Evolutionary conservation across 2,888 invertebrate genomes (phyloP).

Genomic region (Lumbricus terrestris): DNA sequence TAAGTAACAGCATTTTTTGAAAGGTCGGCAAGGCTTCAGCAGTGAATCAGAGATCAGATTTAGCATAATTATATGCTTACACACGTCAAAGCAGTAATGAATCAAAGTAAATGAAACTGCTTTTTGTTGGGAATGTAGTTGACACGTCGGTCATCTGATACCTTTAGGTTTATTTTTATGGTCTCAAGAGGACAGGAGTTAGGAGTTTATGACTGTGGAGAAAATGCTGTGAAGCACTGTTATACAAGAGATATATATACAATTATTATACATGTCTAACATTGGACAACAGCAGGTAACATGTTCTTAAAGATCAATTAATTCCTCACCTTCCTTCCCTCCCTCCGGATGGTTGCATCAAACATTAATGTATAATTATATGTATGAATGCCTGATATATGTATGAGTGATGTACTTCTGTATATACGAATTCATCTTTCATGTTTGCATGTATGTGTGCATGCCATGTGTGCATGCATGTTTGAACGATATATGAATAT

Average conservation of each 20-base stretch:
- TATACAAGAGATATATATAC: neutral
- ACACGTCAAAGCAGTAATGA: too few species aligned
- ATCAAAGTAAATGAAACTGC: neutral
- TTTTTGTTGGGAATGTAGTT: neutral
- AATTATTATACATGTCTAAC: neutral
- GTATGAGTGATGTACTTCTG: too few species aligned
- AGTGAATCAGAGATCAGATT: neutral
- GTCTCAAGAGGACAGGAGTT: neutral
- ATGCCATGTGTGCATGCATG: too few species aligned
- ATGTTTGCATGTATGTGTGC: too few species aligned
- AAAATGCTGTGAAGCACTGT: too few species aligned
- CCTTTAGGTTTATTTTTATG: neutral
- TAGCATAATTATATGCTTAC: too few species aligned
- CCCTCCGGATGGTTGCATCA: neutral
- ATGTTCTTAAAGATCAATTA: neutral
- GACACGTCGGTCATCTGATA: neutral
- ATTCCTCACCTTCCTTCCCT: neutral
- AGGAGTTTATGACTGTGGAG: neutral
- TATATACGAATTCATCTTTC: too few species aligned
- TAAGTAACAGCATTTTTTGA: neutral
- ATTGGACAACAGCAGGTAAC: neutral
- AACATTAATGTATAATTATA: neutral
- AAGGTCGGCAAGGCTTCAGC: neutral
- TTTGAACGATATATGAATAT: too few species aligned
- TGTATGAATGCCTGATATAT: too few species aligned